Percentiles rank a stretch among this genome's conserved stretches.
phyloP scores from a whole-genome alignment of 2,888 invertebrate genomes.

The Prostheceraeus crozeri region DNA sequence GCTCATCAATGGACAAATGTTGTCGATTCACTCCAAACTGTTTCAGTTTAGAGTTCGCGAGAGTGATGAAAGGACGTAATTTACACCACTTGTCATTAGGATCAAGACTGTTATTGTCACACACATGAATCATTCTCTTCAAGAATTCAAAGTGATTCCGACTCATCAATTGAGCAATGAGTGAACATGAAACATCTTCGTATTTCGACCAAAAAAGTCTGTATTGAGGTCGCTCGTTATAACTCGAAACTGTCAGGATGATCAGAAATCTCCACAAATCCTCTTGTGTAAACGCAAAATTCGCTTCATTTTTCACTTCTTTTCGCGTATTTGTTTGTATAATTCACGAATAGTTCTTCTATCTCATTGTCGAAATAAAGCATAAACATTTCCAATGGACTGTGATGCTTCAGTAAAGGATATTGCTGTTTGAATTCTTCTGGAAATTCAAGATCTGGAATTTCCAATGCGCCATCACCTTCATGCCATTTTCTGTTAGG shows the following conservation, averaged over 20 bases:
- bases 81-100: conserved; percentile 13
- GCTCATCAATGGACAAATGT: background rate
- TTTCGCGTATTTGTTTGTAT: conserved; percentile 16
- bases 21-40: conserved; percentile 20
- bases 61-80: background rate
- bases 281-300: conserved; percentile 8
- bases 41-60: conserved; percentile 1
- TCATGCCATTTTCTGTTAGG: too few species aligned
- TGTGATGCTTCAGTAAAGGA: too few species aligned
- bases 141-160: background rate
- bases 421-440: too few species aligned
- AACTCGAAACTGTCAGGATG: background rate
- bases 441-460: too few species aligned
- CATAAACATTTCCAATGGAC: too few species aligned
- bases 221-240: conserved; percentile 10
- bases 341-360: background rate
- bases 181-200: conserved; percentile 13
- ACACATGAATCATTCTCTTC: conserved; percentile 7
- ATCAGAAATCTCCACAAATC: conserved; percentile 6
- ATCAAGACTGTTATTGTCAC: conserved; percentile 9
- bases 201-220: background rate
- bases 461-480: too few species aligned
- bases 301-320: background rate
- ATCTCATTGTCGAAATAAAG: conserved; percentile 18
- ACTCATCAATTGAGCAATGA: conserved; percentile 2